Evolutionary conservation across 2,888 invertebrate genomes (phyloP).

Genomic region (Ganaspis brasiliensis): DNA sequence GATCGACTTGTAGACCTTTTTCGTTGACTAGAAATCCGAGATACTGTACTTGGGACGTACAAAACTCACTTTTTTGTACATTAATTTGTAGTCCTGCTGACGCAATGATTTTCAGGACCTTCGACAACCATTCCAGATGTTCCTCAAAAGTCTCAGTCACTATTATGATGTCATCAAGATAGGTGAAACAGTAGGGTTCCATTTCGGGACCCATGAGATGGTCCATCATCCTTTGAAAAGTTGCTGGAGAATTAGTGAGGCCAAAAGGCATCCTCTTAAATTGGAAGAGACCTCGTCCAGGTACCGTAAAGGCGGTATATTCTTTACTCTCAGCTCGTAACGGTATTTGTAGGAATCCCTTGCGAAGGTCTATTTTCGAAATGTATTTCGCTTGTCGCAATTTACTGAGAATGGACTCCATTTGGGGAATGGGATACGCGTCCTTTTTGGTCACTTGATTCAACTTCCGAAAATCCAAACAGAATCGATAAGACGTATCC

Average conservation of each 20-base stretch:
- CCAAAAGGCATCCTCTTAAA: slow-evolving; percentile 57
- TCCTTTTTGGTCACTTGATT: slow-evolving; percentile 59
- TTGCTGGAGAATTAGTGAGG: slow-evolving; percentile 55
- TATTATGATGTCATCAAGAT: slow-evolving; percentile 58
- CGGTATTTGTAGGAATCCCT: too few relatives aligned
- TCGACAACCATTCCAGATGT: slow-evolving; percentile 47
- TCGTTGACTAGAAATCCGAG: slow-evolving; percentile 49
- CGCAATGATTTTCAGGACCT: slow-evolving; percentile 17
- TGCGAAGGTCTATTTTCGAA: slow-evolving; percentile 66
- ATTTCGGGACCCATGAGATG: slow-evolving; percentile 51
- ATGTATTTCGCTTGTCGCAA: slow-evolving; percentile 68
- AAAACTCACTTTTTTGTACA: slow-evolving; percentile 53
- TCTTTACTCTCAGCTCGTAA: too few relatives aligned
- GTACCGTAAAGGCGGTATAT: slow-evolving; percentile 49
- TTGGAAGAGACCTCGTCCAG: slow-evolving; percentile 52
- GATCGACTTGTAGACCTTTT: slow-evolving; percentile 47
- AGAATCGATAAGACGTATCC: slow-evolving; percentile 49
- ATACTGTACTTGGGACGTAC: slow-evolving; percentile 47
- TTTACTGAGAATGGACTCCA: slow-evolving; percentile 66
- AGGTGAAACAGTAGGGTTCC: slow-evolving; percentile 53
- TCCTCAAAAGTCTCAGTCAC: slow-evolving; percentile 51
- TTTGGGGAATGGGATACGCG: slow-evolving; percentile 70
- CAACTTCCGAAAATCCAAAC: too few relatives aligned
- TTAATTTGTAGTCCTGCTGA: slow-evolving; percentile 46
- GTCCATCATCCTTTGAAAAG: slow-evolving; percentile 55